Percentiles rank a stretch among this genome's conserved stretches.
Conservation (phyloP, 2,888 invertebrate species). For the Blera fallax region DNA sequence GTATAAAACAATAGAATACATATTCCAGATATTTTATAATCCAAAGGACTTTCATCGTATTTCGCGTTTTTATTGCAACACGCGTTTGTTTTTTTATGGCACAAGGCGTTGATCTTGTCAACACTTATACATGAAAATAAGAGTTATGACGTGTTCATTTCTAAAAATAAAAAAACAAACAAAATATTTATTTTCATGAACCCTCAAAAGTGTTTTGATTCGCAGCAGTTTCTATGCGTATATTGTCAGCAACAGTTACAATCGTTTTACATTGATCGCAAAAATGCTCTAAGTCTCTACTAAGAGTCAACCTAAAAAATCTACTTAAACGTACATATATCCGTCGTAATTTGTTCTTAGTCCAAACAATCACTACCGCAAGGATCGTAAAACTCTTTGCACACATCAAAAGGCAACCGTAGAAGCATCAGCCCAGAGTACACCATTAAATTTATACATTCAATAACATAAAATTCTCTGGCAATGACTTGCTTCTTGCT, state of each 20-base stretch:
- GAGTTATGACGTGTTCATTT: background rate
- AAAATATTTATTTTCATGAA: background rate
- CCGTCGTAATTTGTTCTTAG: background rate
- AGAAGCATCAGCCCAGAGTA: background rate
- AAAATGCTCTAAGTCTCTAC: background rate
- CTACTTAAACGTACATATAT: background rate
- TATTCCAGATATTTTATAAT: background rate
- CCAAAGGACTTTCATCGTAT: background rate
- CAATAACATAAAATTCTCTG: constrained; percentile 17
- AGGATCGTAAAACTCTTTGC: constrained; percentile 23
- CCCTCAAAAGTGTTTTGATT: background rate
- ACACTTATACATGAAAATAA: background rate
- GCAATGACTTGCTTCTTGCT: background rate
- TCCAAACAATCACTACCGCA: constrained; percentile 6
- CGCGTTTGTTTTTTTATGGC: background rate
- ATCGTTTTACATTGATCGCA: background rate
- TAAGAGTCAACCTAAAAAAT: background rate
- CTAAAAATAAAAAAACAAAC: background rate
- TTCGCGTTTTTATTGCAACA: background rate
- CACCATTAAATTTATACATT: constrained; percentile 27
- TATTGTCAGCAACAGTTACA: background rate
- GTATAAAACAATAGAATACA: background rate
- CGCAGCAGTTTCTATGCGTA: background rate
- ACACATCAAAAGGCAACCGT: constrained; percentile 18
- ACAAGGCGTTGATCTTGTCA: background rate